Base-by-base conservation (phyloP, 2,888 invertebrate species). In the Ectemnius continuus region DNA sequence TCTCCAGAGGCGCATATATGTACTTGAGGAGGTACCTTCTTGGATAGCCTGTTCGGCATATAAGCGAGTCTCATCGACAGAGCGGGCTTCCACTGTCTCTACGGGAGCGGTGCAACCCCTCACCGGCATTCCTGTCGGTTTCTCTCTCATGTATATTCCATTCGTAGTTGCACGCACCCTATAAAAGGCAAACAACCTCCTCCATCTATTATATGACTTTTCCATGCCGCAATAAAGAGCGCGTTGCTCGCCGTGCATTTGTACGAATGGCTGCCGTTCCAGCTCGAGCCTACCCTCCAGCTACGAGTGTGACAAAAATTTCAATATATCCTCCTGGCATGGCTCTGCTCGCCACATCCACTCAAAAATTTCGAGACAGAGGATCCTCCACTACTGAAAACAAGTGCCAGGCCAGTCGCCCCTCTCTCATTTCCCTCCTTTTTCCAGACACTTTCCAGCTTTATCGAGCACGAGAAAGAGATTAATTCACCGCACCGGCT, bases 91-190 rank as follows among this genome's bases (percentile, higher is more conserved):
- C 23, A 23, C 23, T 74, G 65, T 75, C 78, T 65, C 73, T 73
- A 36, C 11, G 61, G 66, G 73, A 58, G 8, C 36, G 73, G 62
- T 75, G 78, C 75, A 76, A 4, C 67, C 70, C 78, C 67, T 76
- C 73, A 71, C 79, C 62, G 70, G 62, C 67, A 69, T 71, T 14
- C 58, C 23, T 81, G 58, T 36, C 36, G 1, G 8, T 66, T 64
- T 73, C 62, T 76, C 36, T 36, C 87, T 88, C 88, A 87, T 88
- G 84, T 87, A 87, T 89, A 89, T 89, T 89, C 87, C 83, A 88
- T 87, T 79, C 82, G 82, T 70, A 80, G 81, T 83, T 77, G 74
- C 85, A 82, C 86, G 83, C 85, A 84, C 85, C 80, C 84, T 74
- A 85, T 85, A 86, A 86, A 85, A 84, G 76, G 81, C 84, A 86